Evolutionary conservation across 2,888 invertebrate species (phyloP).

Genomic region (Drosophila anceps): DNA sequence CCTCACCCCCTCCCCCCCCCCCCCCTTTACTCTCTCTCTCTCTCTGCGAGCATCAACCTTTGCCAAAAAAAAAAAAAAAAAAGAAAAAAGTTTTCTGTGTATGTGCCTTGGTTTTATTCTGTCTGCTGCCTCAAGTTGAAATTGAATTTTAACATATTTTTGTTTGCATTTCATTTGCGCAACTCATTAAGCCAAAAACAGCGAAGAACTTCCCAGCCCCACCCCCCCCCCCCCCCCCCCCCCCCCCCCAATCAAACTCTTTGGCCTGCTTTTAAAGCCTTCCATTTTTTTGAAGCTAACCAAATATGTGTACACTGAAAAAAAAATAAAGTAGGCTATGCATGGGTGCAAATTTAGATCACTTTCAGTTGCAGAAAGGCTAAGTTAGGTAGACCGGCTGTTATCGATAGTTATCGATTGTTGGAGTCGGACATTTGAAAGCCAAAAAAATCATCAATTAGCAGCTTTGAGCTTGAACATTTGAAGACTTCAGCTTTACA

Average conservation of each 20-base stretch:
- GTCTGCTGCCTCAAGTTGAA: conserved; percentile 56
- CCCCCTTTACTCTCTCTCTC: not conserved
- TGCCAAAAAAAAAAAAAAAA: not conserved
- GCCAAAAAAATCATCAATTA: not conserved
- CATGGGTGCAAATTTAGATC: not conserved
- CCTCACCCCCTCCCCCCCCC: not conserved
- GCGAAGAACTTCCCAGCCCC: conserved; percentile 11
- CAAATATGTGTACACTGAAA: not conserved
- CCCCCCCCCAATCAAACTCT: too few relatives aligned
- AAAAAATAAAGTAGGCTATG: not conserved
- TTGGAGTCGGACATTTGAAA: not conserved
- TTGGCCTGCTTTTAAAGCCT: not conserved
- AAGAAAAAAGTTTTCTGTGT: conserved; percentile 36
- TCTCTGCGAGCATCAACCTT: not conserved
- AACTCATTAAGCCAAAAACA: conserved; percentile 65
- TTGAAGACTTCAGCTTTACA: too few relatives aligned
- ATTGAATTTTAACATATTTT: conserved; percentile 69
- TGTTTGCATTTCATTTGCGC: conserved; percentile 69
- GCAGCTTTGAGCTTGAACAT: not conserved
- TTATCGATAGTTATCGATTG: conserved; percentile 6
- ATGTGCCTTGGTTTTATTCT: conserved; percentile 53
- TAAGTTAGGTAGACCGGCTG: too few relatives aligned
- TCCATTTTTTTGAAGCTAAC: not conserved
- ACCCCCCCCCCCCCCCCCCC: too few relatives aligned
- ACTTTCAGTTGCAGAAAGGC: not conserved